Percentiles rank a stretch among this genome's conserved stretches.
Conservation (phyloP, 2,797 vertebrate genomes). For the Bovichtus diacanthus region DNA sequence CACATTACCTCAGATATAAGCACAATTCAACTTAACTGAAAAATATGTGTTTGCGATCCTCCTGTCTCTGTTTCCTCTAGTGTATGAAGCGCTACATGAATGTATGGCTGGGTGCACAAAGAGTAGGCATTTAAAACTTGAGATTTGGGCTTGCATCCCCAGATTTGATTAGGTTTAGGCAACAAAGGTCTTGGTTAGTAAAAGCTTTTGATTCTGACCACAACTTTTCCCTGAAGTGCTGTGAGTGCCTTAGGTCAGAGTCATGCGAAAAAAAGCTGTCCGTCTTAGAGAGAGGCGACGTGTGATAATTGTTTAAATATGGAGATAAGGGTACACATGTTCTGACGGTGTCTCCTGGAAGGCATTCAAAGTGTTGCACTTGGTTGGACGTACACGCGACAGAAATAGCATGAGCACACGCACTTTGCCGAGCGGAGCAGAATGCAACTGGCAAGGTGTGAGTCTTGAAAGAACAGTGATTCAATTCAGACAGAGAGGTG, state of each 20-base stretch:
- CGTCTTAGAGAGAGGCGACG: background rate
- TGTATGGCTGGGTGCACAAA: background rate
- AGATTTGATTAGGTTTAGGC: too few relatives aligned
- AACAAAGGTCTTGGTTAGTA: too few relatives aligned
- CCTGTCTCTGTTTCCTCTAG: background rate
- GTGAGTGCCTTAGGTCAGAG: too few relatives aligned
- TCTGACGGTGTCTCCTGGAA: slow-evolving; percentile 1
- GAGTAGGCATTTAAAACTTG: background rate
- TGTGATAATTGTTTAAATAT: background rate
- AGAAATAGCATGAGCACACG: background rate
- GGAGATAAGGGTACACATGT: background rate
- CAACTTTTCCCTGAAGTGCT: background rate
- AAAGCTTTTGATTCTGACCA: background rate
- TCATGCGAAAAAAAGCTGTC: background rate
- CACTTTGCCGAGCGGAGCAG: slow-evolving; percentile 29
- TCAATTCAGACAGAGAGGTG: background rate
- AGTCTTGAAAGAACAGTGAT: slow-evolving; percentile 29
- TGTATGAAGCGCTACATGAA: background rate
- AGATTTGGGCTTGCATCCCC: background rate
- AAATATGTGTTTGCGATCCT: background rate
- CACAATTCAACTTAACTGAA: background rate
- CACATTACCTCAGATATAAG: background rate
- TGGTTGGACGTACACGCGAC: background rate
- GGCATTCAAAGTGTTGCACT: background rate
- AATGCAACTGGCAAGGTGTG: slow-evolving; percentile 17